Percentiles rank a stretch among this genome's conserved stretches.
phyloP scores from a whole-genome alignment of 1,140 invertebrate species.

The Stratiolaelaps scimitus region DNA sequence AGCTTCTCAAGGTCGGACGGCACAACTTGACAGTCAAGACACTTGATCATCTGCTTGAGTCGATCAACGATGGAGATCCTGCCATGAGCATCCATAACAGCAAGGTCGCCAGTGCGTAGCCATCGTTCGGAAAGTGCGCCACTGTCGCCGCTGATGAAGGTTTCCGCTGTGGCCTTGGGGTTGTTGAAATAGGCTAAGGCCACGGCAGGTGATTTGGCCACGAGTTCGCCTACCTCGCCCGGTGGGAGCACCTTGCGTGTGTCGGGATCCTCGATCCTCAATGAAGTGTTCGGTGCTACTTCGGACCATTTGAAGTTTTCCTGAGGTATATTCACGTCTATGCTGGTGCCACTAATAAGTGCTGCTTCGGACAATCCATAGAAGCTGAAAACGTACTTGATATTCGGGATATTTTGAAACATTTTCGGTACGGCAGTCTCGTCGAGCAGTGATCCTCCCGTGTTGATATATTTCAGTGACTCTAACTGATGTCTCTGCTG shows the following conservation, averaged over 20 bases:
- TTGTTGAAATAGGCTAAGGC: background rate
- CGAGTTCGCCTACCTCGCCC: conserved; percentile 28
- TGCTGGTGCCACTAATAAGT: too few species aligned
- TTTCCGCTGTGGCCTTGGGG: background rate
- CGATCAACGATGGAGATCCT: conserved; percentile 46
- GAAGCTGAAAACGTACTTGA: background rate
- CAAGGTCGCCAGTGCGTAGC: background rate
- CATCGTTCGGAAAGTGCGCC: too few species aligned
- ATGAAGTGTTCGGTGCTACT: conserved; percentile 28
- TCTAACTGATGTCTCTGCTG: background rate
- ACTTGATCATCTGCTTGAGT: conserved; percentile 74
- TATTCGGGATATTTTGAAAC: background rate
- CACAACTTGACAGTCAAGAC: conserved; percentile 52
- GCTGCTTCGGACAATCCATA: conserved; percentile 12
- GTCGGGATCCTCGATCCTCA: conserved; percentile 25
- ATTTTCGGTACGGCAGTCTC: background rate
- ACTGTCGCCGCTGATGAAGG: background rate
- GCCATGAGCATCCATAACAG: background rate
- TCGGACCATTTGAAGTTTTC: background rate
- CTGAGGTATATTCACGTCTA: background rate
- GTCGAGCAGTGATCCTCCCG: background rate
- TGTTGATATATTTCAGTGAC: background rate
- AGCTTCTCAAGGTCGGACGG: conserved; percentile 73
- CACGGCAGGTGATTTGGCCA: background rate
- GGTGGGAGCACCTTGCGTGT: conserved; percentile 6